These are phyloP conservation scores for Bicyclus anynana DNA, from an alignment of 1,140 invertebrate genomes.

Conservation along the genomic window DNA sequence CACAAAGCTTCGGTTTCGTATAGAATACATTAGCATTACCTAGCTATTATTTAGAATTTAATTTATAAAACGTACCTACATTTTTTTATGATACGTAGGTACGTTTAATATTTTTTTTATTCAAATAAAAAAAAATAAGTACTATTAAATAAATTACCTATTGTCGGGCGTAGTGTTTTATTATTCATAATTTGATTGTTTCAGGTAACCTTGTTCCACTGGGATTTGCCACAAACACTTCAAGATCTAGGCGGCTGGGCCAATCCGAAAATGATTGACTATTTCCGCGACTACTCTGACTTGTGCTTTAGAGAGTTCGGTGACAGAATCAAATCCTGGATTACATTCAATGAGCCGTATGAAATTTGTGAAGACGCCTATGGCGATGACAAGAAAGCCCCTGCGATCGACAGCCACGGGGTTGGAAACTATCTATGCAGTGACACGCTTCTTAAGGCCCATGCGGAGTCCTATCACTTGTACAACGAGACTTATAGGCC, in stretches of 20 bases:
- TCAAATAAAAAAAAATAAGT: neutral
- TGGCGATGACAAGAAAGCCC: conserved; percentile 75
- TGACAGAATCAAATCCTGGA: conserved; percentile 77
- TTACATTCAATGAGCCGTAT: conserved; percentile 79
- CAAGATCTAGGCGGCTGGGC: conserved; percentile 75
- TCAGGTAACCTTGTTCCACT: conserved; percentile 75
- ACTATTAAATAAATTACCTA: neutral
- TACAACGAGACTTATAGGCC: conserved; percentile 76
- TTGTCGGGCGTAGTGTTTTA: too few relatives aligned
- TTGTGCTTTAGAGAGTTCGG: conserved; percentile 77
- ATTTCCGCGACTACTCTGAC: conserved; percentile 76
- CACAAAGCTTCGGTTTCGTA: too few relatives aligned
- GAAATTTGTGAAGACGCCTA: conserved; percentile 76
- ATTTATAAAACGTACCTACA: too few relatives aligned
- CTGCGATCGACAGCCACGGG: conserved; percentile 71
- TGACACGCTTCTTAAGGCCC: conserved; percentile 77
- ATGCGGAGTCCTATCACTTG: conserved; percentile 77
- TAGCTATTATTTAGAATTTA: too few relatives aligned
- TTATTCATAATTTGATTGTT: neutral
- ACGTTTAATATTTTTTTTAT: too few relatives aligned
- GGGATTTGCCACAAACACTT: conserved; percentile 73
- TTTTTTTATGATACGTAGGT: too few relatives aligned
- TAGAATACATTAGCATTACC: too few relatives aligned
- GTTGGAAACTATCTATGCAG: conserved; percentile 78
- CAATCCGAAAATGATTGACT: conserved; percentile 74